Evolutionary conservation across 2,888 invertebrate genomes (phyloP).

Genomic region (Xylophagus ater): DNA sequence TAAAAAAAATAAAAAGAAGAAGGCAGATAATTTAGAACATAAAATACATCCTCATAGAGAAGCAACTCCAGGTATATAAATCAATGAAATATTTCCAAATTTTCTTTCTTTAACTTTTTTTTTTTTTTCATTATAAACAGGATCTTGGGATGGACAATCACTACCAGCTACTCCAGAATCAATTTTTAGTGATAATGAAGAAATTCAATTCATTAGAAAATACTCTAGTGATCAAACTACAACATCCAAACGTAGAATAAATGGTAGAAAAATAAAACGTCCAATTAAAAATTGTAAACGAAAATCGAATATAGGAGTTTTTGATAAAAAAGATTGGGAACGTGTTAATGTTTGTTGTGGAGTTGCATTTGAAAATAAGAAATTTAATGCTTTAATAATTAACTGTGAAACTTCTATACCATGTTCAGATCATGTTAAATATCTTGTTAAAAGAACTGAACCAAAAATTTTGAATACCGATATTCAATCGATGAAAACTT

Average conservation of each 20-base stretch:
- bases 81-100: too few species aligned
- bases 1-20: slow-evolving; percentile 38
- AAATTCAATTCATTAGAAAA: slow-evolving; percentile 12
- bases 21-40: background rate
- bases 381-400: slow-evolving; percentile 28
- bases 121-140: too few species aligned
- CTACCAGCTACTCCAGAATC: slow-evolving; percentile 25
- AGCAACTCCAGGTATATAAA: background rate
- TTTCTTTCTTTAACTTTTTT: too few species aligned
- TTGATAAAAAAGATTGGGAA: slow-evolving; percentile 30
- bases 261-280: slow-evolving; percentile 24
- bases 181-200: slow-evolving; percentile 27
- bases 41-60: too few species aligned
- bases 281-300: slow-evolving; percentile 25
- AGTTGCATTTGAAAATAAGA: slow-evolving; percentile 24
- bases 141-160: slow-evolving; percentile 21
- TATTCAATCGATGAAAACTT: background rate
- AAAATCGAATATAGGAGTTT: slow-evolving; percentile 25
- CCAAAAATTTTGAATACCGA: background rate
- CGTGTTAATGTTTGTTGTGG: slow-evolving; percentile 35
- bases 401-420: slow-evolving; percentile 30
- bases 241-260: background rate
- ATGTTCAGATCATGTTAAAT: slow-evolving; percentile 27
- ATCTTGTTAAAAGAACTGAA: background rate
- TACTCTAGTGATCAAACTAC: too few species aligned